These are phyloP conservation scores for Tenthredo notha DNA, from an alignment of 2,888 invertebrate genomes.

Conservation along the genomic window DNA sequence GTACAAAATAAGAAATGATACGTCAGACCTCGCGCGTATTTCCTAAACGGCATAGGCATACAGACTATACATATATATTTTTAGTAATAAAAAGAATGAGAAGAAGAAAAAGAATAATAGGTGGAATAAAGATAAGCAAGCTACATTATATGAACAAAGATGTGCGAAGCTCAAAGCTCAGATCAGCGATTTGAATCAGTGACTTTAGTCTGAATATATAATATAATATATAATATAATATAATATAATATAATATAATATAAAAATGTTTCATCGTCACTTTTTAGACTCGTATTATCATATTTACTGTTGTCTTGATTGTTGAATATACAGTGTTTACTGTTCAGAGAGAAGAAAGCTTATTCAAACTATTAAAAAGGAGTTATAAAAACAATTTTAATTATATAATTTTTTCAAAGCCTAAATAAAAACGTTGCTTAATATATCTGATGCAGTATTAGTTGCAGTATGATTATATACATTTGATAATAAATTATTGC, in stretches of 20 bases:
- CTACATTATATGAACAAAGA: background rate
- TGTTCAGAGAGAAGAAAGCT: background rate
- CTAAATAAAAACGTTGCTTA: background rate
- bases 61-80: slow-evolving; percentile 43
- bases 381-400: too few relatives aligned
- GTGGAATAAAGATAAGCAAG: background rate
- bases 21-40: slow-evolving; percentile 12
- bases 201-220: background rate
- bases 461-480: background rate
- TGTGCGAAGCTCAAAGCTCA: background rate
- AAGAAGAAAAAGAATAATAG: background rate
- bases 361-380: too few relatives aligned
- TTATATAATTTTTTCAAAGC: background rate
- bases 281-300: slow-evolving; percentile 2
- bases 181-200: background rate
- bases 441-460: slow-evolving; percentile 11
- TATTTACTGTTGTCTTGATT: background rate
- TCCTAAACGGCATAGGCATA: slow-evolving; percentile 48
- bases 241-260: background rate
- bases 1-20: slow-evolving; percentile 44
- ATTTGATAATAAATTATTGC: background rate
- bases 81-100: background rate
- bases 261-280: background rate
- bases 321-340: background rate
- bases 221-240: background rate